A percentile compares a stretch with the other conserved stretches of the same genome.
phyloP scores from a whole-genome alignment of 1,140 invertebrate species.

The Ceratina japonica region DNA sequence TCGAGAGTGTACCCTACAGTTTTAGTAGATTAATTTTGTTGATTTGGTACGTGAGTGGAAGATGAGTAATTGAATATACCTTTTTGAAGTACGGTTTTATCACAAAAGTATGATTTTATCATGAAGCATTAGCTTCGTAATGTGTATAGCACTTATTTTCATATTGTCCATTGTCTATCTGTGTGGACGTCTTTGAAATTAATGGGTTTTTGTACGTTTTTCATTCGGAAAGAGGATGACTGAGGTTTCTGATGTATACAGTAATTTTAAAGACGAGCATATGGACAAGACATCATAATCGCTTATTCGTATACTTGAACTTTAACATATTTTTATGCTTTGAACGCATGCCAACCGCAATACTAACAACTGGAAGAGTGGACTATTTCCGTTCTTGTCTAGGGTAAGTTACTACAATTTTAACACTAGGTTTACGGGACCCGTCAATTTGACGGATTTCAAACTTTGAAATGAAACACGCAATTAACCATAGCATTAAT shows the following conservation, averaged over 20 bases:
- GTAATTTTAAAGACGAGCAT: slow-evolving; percentile 45
- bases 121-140: no score
- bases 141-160: no score
- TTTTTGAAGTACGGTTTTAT: not conserved
- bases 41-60: no score
- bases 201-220: slow-evolving; percentile 7
- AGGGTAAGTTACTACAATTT: slow-evolving; percentile 72
- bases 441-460: slow-evolving; percentile 2
- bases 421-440: not conserved
- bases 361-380: slow-evolving; percentile 77
- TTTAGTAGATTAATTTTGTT: no score
- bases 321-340: slow-evolving; percentile 66
- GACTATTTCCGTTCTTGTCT: slow-evolving; percentile 75
- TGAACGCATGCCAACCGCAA: slow-evolving; percentile 73
- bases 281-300: slow-evolving; percentile 6
- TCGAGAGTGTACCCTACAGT: no score
- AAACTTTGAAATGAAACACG: not conserved
- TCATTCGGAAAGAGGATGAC: not conserved
- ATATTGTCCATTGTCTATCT: no score
- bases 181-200: slow-evolving; percentile 42
- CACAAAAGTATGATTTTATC: no score
- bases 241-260: not conserved
- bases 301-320: slow-evolving; percentile 61
- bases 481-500: not conserved
- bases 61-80: not conserved